A percentile compares a stretch with the other conserved stretches of the same genome.
These are phyloP conservation scores for Dysdera silvatica DNA, from an alignment of 1,140 invertebrate genomes.

Conservation along the genomic window DNA sequence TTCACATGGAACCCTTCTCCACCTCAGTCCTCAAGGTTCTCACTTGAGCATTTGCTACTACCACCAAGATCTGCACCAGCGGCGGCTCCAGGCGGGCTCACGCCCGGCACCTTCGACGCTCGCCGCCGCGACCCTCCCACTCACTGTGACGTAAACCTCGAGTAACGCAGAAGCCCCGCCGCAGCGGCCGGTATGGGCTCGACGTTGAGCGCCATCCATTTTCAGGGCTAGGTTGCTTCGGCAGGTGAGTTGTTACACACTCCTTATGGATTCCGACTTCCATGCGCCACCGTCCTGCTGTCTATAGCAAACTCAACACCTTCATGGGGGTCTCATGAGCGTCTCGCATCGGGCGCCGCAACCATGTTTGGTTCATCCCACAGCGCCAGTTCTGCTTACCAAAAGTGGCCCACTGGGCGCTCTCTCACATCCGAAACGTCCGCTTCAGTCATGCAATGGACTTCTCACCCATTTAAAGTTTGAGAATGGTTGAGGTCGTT, in stretches of 20 bases:
- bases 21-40: no score
- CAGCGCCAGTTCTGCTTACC: slow-evolving; percentile 87
- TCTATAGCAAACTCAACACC: slow-evolving; percentile 66
- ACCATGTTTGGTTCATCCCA: no score
- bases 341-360: slow-evolving; percentile 44
- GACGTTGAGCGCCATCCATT: slow-evolving; percentile 80
- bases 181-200: slow-evolving; percentile 51
- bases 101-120: slow-evolving; percentile 58
- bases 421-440: slow-evolving; percentile 47
- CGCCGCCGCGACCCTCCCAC: slow-evolving; percentile 65
- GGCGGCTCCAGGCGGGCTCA: slow-evolving; percentile 57
- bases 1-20: slow-evolving; percentile 85
- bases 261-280: slow-evolving; percentile 81
- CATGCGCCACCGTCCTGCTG: slow-evolving; percentile 83
- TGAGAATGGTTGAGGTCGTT: slow-evolving; percentile 75
- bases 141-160: slow-evolving; percentile 54
- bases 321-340: slow-evolving; percentile 68
- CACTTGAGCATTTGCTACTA: no score
- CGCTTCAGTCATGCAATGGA: slow-evolving; percentile 59
- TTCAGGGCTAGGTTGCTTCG: slow-evolving; percentile 81
- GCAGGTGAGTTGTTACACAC: slow-evolving; percentile 83
- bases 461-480: slow-evolving; percentile 79
- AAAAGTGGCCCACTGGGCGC: slow-evolving; percentile 78
- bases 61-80: slow-evolving; percentile 71
- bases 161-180: slow-evolving; percentile 22